phyloP scores from a whole-genome alignment of 1,140 invertebrate species.

The Planococcus citri region DNA sequence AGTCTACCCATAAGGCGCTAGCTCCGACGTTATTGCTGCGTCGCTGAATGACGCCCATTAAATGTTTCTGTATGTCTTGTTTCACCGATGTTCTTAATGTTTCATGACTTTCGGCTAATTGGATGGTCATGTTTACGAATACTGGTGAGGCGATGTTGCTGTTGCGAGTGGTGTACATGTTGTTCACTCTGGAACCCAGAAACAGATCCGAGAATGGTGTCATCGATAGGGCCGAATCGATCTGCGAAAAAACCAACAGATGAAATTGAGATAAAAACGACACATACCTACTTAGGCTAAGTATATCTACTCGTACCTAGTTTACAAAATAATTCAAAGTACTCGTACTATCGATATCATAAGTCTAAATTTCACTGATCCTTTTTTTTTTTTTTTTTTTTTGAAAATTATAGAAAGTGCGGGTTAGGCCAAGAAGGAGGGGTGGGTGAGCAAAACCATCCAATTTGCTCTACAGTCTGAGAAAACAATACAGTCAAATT shows the following conservation, averaged over 20 bases:
- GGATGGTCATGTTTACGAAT: conserved; percentile 69
- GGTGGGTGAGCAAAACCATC: too few species aligned
- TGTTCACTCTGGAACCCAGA: conserved; percentile 63
- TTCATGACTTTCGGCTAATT: conserved; percentile 55
- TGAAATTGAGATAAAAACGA: too few species aligned
- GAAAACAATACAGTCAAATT: too few species aligned
- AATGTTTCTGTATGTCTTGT: conserved; percentile 63
- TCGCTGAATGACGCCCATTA: conserved; percentile 67
- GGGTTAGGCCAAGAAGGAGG: too few species aligned
- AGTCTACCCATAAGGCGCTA: conserved; percentile 69
- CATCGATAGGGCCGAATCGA: conserved; percentile 80
- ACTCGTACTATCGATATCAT: too few species aligned
- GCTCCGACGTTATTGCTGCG: conserved; percentile 74
- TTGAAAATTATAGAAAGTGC: too few species aligned
- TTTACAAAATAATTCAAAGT: too few species aligned
- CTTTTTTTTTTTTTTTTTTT: too few species aligned
- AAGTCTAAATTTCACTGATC: too few species aligned
- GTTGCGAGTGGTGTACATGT: conserved; percentile 50
- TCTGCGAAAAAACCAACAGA: conserved; percentile 37
- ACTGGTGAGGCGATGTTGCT: conserved; percentile 36
- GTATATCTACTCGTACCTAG: too few species aligned
- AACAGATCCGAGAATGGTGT: conserved; percentile 76
- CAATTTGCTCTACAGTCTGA: too few species aligned
- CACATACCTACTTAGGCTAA: too few species aligned
- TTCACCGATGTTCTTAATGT: conserved; percentile 52